Evolutionary conservation across 2,113 vertebrate genomes (phyloP).

Genomic region (Dendropsophus ebraccatus): DNA sequence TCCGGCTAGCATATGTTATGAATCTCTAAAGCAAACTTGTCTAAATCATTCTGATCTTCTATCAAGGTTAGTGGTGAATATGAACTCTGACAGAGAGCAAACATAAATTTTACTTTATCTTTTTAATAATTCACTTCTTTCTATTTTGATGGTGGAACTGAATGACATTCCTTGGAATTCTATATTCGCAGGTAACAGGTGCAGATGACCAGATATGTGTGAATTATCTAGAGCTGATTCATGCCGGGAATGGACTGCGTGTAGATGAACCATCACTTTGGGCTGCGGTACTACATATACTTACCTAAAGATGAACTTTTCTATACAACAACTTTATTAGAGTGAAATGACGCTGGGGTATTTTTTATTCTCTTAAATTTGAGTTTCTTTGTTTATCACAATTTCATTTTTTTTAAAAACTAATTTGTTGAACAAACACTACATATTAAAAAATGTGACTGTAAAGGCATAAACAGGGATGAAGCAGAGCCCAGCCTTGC

Average conservation of each 20-base stretch:
- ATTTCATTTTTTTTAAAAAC: too few relatives aligned
- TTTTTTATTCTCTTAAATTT: too few relatives aligned
- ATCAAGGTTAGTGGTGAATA: slow-evolving; percentile 87
- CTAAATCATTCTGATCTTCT: slow-evolving; percentile 91
- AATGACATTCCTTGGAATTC: slow-evolving; percentile 69
- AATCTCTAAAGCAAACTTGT: slow-evolving; percentile 90
- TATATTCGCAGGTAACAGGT: slow-evolving; percentile 58
- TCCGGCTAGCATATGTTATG: slow-evolving; percentile 92
- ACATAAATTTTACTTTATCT: slow-evolving; percentile 93
- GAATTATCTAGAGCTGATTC: slow-evolving; percentile 56
- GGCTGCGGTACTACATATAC: neutral
- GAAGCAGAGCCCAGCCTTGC: too few relatives aligned
- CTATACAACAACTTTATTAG: neutral
- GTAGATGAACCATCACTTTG: slow-evolving; percentile 50
- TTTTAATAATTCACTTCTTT: slow-evolving; percentile 85
- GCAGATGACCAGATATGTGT: slow-evolving; percentile 43
- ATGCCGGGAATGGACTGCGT: slow-evolving; percentile 52
- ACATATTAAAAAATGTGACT: too few relatives aligned
- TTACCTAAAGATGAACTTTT: neutral
- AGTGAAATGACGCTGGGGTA: too few relatives aligned
- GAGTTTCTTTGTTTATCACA: too few relatives aligned
- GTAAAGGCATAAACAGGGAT: too few relatives aligned
- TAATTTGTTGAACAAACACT: too few relatives aligned
- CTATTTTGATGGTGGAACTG: slow-evolving; percentile 72
- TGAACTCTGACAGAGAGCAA: slow-evolving; percentile 92